These are phyloP conservation scores for Campopleginae sp. DNA, from an alignment of 2,888 invertebrate species.

Conservation along the genomic window DNA sequence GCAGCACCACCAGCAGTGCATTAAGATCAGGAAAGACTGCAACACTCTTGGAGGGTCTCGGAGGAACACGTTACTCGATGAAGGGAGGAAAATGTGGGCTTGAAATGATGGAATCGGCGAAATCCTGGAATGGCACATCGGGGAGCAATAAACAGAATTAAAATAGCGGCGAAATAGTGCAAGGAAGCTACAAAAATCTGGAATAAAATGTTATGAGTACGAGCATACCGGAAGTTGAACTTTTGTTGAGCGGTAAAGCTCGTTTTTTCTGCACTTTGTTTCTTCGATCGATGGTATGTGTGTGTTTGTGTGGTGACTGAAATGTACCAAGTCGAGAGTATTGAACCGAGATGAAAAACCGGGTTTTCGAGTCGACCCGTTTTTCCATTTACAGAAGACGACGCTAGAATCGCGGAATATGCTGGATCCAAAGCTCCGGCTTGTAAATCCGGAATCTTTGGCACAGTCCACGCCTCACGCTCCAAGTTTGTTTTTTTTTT, in stretches of 20 bases:
- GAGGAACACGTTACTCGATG: too few species aligned
- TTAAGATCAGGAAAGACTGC: too few species aligned
- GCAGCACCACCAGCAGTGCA: too few species aligned
- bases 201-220: background rate
- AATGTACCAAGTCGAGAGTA: conserved; percentile 32
- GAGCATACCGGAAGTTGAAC: background rate
- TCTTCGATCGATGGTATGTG: background rate
- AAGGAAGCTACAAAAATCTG: background rate
- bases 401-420: conserved; percentile 10
- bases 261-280: conserved; percentile 7
- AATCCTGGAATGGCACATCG: too few species aligned
- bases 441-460: conserved; percentile 1
- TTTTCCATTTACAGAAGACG: conserved; percentile 33
- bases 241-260: background rate
- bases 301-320: background rate
- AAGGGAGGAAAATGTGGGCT: too few species aligned
- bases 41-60: too few species aligned
- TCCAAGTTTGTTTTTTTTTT: too few species aligned
- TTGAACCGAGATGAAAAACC: conserved; percentile 36
- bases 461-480: background rate
- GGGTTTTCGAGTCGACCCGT: conserved; percentile 9
- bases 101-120: too few species aligned
- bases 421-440: background rate
- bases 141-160: background rate
- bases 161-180: background rate